These are phyloP conservation scores for Eublepharis macularius DNA, from an alignment of 2,113 vertebrate genomes.

Conservation along the genomic window DNA sequence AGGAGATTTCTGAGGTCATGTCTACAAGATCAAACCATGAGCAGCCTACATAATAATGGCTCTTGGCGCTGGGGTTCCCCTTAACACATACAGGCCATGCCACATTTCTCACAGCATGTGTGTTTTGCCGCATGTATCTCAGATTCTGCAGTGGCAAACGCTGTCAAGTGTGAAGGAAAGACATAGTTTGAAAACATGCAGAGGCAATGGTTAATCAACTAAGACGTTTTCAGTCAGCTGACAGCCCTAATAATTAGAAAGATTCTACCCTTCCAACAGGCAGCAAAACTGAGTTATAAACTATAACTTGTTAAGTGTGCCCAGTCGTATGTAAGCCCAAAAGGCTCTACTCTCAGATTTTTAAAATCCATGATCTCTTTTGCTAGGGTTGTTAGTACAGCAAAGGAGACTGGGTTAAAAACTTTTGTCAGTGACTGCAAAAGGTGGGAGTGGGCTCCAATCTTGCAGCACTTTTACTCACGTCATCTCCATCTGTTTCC, in stretches of 20 bases:
- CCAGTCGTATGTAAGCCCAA: background rate
- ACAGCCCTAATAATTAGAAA: background rate
- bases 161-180: background rate
- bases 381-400: background rate
- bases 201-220: background rate
- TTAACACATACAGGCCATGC: background rate
- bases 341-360: too few species aligned
- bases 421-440: background rate
- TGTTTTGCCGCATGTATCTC: background rate
- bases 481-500: too few species aligned
- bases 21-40: background rate
- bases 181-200: background rate
- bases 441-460: background rate
- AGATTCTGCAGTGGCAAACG: background rate
- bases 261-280: background rate
- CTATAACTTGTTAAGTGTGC: too few species aligned
- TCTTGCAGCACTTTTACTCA: background rate
- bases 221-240: background rate
- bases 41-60: background rate
- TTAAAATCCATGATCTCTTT: background rate
- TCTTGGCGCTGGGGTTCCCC: background rate
- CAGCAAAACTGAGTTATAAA: too few species aligned
- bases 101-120: background rate
- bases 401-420: background rate
- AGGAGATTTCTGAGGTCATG: background rate